Base-by-base conservation (phyloP, 2,113 vertebrate genomes). In the Lutjanus erythropterus region DNA sequence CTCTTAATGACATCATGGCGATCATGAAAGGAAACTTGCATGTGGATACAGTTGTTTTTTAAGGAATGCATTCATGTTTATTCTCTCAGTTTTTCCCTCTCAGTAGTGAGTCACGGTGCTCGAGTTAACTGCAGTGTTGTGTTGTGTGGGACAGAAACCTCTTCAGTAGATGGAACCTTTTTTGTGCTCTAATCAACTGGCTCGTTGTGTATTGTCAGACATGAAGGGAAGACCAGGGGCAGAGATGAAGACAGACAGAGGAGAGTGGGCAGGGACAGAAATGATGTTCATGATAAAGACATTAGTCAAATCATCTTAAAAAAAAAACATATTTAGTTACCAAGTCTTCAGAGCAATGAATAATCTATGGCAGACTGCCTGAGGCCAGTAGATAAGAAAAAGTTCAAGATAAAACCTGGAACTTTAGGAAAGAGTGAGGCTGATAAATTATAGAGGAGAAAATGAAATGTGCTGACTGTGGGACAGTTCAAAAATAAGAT, bases 101-200 rank as follows among this genome's bases (percentile, higher is more conserved):
- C 55, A 46, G 29, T 14, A 21, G 66, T 89, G 91, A 90, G 66
- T 92, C 87, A 89, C 3, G n/a, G 71, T 70, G 42, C 90, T 93
- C 77, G 70, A 93, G 69, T 84, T 90, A 88, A 93, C 91, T 86
- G 79, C 62, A 60, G 21, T n/a, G 53, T 77, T 86, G 78, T 41
- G 65, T 47, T 81, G 71, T 88, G 75, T 75, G 76, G 81, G 75
- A 62, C 81, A 78, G 47, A 74, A 60, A 50, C 78, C 83, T 89
- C 89, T 89, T 91, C 80, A 91, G 29, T 65, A 35, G 78, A 86
- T 71, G 59, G 64, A 77, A 60, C 78, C 78, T 86, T 53, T 65
- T 41, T 61, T 77, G 71, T 41, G 53, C 55, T 75, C 67, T 55
- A 66, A 80, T 86, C 65, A 77, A 23, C 52, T 29, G 42, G 21